These are phyloP conservation scores for Zoanthus sociatus DNA, from an alignment of 92 coral and sea anemone genomes.

Conservation along the genomic window DNA sequence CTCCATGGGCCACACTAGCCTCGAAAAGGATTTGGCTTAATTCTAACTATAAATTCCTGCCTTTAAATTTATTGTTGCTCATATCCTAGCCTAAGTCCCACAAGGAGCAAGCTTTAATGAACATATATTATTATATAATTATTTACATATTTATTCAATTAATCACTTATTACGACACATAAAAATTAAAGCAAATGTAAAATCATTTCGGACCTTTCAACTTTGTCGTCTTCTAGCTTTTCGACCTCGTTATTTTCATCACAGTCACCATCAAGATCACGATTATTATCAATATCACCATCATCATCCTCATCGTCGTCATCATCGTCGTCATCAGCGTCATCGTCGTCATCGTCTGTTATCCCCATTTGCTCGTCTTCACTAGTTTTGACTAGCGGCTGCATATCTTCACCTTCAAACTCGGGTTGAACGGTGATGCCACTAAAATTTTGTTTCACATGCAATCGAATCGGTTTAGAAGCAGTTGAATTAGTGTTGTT, in stretches of 20 bases:
- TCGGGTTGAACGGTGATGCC: slow-evolving; percentile 82
- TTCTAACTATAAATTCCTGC: no score
- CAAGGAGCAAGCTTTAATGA: no score
- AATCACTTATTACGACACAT: neutral
- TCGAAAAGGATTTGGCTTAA: no score
- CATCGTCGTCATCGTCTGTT: slow-evolving; percentile 27
- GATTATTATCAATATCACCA: neutral
- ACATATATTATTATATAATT: no score
- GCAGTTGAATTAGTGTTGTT: neutral
- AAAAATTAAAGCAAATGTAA: neutral
- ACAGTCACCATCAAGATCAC: neutral
- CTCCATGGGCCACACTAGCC: no score
- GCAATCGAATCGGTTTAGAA: slow-evolving; percentile 39
- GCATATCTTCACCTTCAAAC: slow-evolving; percentile 88
- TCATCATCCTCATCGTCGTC: neutral
- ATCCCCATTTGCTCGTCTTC: slow-evolving; percentile 39
- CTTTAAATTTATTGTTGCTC: no score
- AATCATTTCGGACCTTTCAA: neutral
- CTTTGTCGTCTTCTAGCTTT: neutral
- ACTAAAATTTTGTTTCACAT: slow-evolving; percentile 86
- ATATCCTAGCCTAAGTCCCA: no score
- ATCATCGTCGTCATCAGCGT: slow-evolving; percentile 46
- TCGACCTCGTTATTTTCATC: neutral
- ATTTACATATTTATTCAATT: no score
- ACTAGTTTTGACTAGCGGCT: slow-evolving; percentile 64